Evolutionary conservation across 92 coral and sea anemone genomes (phyloP), one percentile per base, ranked within the genome.

Genomic region (Epizoanthus stellaris): DNA sequence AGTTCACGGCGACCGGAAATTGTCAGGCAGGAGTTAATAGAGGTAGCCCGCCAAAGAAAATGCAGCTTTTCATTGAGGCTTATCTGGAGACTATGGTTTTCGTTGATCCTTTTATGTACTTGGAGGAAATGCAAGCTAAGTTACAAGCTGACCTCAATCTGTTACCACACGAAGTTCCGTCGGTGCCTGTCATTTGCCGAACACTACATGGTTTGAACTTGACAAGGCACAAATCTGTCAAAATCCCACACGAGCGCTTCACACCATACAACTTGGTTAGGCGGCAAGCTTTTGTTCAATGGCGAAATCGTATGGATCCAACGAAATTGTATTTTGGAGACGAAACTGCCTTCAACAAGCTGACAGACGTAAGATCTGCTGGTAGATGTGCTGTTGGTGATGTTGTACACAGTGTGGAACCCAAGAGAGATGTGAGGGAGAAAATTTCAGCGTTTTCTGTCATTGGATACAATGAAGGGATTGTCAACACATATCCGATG

Each of bases 271-370:
- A 76, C 67, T 12, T 64, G 60, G 87, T 43, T 8, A 39, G 91
- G 3, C 71, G 91, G 5, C 21, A 4, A 49, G 91, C 72, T 14
- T 87, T 13, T 54, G 16, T 87, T 38, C 82, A 43, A 16, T 87
- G 87, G 91, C n/a, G 91, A 57, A 23, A 19, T 15, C 65, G 40
- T 6, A 38, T 81, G 43, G 91, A 87, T 56, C 91, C 91, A 1
- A 72, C 54, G 36, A 23, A 23, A 23, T 23, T 23, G 7, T 87
- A 42, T 61, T 87, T 87, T 54, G 30, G 76, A 38, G 87, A 87
- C 60, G 87, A 87, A n/a, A 81, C 79, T 19, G 82, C 74, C 17
- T 59, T 87, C 49, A 64, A 87, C 71, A 58, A 67, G 60, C 64
- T 57, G 0, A 58, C 49, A 2, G 90, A 73, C 9, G 47, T 81